Evolutionary conservation across 2,113 vertebrate species (phyloP).

Genomic region (Sigmodon hispidus): DNA sequence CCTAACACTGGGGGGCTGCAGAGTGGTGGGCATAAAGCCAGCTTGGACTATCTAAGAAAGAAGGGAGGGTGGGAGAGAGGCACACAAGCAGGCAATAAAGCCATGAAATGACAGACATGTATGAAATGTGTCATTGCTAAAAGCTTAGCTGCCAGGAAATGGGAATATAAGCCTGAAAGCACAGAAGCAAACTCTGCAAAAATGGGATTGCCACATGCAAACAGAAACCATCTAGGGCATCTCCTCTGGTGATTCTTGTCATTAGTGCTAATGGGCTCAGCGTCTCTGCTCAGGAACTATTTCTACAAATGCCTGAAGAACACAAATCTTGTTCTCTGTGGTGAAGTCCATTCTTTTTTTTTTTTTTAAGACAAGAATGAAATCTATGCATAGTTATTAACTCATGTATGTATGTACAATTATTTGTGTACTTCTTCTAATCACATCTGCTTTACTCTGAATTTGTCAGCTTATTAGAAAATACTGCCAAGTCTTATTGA

Average conservation of each 20-base stretch:
- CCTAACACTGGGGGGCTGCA: neutral
- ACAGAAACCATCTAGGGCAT: conserved; percentile 59
- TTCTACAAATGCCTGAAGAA: conserved; percentile 58
- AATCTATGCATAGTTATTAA: conserved; percentile 42
- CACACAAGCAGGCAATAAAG: neutral
- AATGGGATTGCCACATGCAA: conserved; percentile 51
- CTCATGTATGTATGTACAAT: neutral
- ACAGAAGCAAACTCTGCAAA: conserved; percentile 53
- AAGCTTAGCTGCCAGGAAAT: conserved; percentile 51
- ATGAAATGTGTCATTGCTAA: conserved; percentile 17
- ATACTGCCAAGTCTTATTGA: conserved; percentile 51
- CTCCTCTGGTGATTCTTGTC: conserved; percentile 65
- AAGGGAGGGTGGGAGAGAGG: no score
- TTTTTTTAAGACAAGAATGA: conserved; percentile 45
- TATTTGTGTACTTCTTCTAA: conserved; percentile 34
- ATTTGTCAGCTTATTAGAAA: conserved; percentile 47
- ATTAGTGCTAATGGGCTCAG: conserved; percentile 73
- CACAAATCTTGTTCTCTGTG: conserved; percentile 61
- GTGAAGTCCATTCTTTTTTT: conserved; percentile 47
- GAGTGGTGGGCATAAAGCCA: neutral
- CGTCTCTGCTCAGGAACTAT: conserved; percentile 38
- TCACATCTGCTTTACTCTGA: neutral
- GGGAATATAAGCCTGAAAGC: conserved; percentile 22
- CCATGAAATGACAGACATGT: neutral
- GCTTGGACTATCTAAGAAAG: neutral